phyloP scores from a whole-genome alignment of 2,797 vertebrate genomes.

The Oryzias sinensis region DNA sequence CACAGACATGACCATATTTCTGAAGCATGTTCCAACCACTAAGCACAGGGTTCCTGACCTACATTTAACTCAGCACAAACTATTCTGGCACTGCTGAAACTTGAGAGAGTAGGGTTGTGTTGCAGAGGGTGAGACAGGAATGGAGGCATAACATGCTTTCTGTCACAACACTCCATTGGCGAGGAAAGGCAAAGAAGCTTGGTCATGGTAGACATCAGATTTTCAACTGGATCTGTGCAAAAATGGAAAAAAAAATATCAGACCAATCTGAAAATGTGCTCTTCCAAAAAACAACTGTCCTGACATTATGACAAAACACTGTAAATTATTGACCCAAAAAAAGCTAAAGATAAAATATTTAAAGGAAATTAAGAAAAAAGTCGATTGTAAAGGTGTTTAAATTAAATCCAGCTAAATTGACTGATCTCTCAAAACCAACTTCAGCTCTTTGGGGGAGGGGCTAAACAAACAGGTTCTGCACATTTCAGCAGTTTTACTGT shows the following conservation, averaged over 20 bases:
- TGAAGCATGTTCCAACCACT: constrained; percentile 8
- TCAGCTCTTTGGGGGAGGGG: no score
- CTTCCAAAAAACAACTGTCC: not conserved
- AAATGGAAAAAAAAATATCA: constrained; percentile 9
- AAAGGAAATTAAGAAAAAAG: not conserved
- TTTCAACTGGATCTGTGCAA: constrained; percentile 48
- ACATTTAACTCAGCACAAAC: constrained; percentile 55
- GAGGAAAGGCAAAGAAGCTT: constrained; percentile 47
- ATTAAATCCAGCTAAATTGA: not conserved
- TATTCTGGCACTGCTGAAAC: constrained; percentile 62
- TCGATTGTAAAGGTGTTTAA: not conserved
- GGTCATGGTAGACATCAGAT: constrained; percentile 55
- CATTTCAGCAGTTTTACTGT: no score
- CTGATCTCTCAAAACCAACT: no score
- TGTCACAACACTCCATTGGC: constrained; percentile 43
- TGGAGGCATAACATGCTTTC: constrained; percentile 21
- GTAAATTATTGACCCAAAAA: no score
- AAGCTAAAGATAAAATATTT: no score
- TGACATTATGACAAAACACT: not conserved
- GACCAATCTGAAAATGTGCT: not conserved
- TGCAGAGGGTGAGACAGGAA: constrained; percentile 40
- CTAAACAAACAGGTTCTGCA: no score
- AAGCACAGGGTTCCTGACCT: constrained; percentile 51
- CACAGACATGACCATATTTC: constrained; percentile 17
- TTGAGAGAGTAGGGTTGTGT: constrained; percentile 40